phyloP scores from a whole-genome alignment of 1,140 invertebrate genomes.

The Centruroides sculpturatus region DNA sequence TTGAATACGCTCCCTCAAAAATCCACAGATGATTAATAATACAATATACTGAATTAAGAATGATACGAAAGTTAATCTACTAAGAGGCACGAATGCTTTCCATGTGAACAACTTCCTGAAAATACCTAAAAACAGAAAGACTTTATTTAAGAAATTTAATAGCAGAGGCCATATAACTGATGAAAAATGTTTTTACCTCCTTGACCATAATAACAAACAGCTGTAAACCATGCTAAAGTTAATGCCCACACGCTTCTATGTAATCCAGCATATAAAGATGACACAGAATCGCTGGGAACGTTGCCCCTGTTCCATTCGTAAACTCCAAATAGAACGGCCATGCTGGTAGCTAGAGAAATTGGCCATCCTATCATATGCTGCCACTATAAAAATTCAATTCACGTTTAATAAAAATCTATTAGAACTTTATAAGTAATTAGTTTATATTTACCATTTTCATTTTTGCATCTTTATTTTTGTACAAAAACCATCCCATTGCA shows the following conservation, averaged over 20 bases:
- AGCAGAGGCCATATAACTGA: background rate
- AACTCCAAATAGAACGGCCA: constrained; percentile 8
- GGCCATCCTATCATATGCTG: constrained; percentile 11
- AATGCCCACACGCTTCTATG: constrained; percentile 19
- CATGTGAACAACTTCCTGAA: constrained; percentile 30
- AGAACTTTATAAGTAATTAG: background rate
- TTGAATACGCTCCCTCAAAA: constrained; percentile 9
- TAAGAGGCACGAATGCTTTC: constrained; percentile 27
- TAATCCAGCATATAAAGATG: constrained; percentile 17
- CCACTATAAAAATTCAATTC: background rate
- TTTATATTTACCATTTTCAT: constrained; percentile 5
- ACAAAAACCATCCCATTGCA: constrained; percentile 10
- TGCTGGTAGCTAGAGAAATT: constrained; percentile 2
- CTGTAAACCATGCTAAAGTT: constrained; percentile 16
- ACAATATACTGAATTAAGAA: constrained; percentile 29
- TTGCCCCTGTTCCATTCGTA: constrained; percentile 15
- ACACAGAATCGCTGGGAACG: constrained; percentile 8
- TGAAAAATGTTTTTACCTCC: constrained; percentile 5
- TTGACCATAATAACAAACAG: constrained; percentile 14
- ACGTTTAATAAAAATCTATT: background rate
- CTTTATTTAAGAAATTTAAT: background rate
- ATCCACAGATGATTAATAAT: constrained; percentile 6
- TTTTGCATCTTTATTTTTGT: constrained; percentile 3
- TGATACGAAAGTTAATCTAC: constrained; percentile 28
- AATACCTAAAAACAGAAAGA: constrained; percentile 19